Evolutionary conservation across 2,888 invertebrate species (phyloP), one percentile per base, ranked within the genome.

Genomic region (Cancer borealis): DNA sequence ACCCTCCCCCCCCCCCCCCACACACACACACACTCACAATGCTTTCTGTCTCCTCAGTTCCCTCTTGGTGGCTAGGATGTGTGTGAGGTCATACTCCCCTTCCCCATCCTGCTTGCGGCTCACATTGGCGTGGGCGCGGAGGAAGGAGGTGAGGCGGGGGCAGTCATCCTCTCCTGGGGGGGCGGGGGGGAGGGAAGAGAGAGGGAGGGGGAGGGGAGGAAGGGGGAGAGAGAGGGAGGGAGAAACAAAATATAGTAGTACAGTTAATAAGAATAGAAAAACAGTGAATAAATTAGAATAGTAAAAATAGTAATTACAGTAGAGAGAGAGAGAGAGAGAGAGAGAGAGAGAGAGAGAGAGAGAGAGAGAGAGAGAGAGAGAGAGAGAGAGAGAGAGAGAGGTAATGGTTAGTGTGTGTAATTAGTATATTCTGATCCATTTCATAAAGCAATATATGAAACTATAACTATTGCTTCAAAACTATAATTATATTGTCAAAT

Each of bases 81-180:
- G 45, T 0, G 49, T 73, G 8, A 91, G 30, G 91, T 91, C 73
- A 39, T 91, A 91, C 2, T 45, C 39, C 45, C 66, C 91, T 10
- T 91, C 73, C 6, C 45, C 73, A 4, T 91, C 73, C 39, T 45
- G 45, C 14, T 39, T 30, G 45, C 91, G 91, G 91, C 91, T 49
- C 73, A 91, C 73, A 21, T 91, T 91, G 73, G 91, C 73, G 17
- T 91, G 66, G 10, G 91, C 45, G 17, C 91, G 91, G 21, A 91
- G 91, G 46, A 91, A 91, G 66, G 91, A 54, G 10, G 91, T 91
- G 21, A 91, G 46, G n/a, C 91, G 91, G 1, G 84, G 84, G 84
- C 84, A 84, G 84, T 84, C 84, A 12, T 84, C 84, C 84, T 84
- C 84, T 84, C 84, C 84, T 84, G 39, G 4, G 17, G 84, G 84